Base-by-base conservation (phyloP, 2,113 vertebrate genomes). In the Upupa epops region DNA sequence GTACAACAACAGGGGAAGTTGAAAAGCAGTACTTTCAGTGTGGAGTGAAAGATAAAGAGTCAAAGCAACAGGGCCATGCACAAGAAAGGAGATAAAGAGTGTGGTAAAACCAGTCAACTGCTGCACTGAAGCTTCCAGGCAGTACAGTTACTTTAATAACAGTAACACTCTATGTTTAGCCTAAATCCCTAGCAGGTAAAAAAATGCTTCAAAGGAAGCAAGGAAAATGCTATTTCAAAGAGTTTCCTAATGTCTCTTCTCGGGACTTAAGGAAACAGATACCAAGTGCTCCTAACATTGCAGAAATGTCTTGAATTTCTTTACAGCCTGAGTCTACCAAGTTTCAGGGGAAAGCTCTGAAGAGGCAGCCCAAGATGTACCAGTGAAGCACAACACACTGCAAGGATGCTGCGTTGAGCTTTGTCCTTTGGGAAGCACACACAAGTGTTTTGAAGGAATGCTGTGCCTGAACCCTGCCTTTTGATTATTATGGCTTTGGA, bases 391-490 rank as follows among this genome's bases (percentile, higher is more conserved):
- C 5, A 3, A 32, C 3, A 31, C 24, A 17, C 48, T 31, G 26
- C 29, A 37, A 58, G 21, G 28, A 51, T 7, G 18, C 18, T 5
- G 1, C 3, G 2, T 72, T 83, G 69, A 85, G 61, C 52, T 55
- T 64, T 16, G 3, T 37, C 54, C 61, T 68, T 58, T 37, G 77
- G 66, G 56, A 90, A 79, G 60, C 79, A 65, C 32, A n/a, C 34
- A n/a, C 96, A 97, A 97, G 97, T 98, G 97, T 94, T 94, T 69
- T 0, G 0, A 52, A 77, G 59, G 94, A 96, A 96, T 90, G 83
- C 81, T 68, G 55, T 2, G 31, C 61, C 86, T 90, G 88, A 95
- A 96, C 93, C 77, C 61, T 88, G 90, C 81, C 94, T 92, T 88
- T 86, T 71, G 70, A 91, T 95, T 83, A 83, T 64, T 63, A 42